These are phyloP conservation scores for Drosophila villosipedis DNA, from an alignment of 2,888 invertebrate species.

Conservation along the genomic window DNA sequence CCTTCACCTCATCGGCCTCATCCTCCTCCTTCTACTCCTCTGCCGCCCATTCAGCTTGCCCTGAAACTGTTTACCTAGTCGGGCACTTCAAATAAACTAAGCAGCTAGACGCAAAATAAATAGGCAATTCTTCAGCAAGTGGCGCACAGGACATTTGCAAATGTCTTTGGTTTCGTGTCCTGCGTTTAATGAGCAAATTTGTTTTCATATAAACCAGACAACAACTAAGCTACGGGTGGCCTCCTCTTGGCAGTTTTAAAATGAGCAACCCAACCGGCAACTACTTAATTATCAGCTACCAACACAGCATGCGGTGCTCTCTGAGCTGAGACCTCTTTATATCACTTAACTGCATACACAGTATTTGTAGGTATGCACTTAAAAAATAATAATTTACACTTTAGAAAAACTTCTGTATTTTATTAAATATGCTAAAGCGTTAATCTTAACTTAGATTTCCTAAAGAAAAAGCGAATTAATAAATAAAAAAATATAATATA, in stretches of 20 bases:
- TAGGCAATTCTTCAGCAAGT: constrained; percentile 39
- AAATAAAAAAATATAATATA: background rate
- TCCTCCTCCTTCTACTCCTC: background rate
- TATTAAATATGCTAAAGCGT: background rate
- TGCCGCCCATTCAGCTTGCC: background rate
- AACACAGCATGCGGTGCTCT: constrained; percentile 19
- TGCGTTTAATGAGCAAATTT: constrained; percentile 79
- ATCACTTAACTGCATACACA: constrained; percentile 16
- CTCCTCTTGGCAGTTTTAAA: constrained; percentile 69
- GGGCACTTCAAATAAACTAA: constrained; percentile 64
- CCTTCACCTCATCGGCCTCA: background rate
- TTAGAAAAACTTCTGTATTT: too few relatives aligned
- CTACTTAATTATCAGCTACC: constrained; percentile 59
- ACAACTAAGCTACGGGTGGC: constrained; percentile 57
- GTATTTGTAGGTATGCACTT: constrained; percentile 6
- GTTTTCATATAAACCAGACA: constrained; percentile 74
- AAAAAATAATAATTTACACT: background rate
- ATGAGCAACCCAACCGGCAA: constrained; percentile 63
- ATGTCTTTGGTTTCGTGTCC: constrained; percentile 67
- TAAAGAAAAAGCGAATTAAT: background rate
- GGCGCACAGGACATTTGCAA: constrained; percentile 73
- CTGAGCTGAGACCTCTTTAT: constrained; percentile 22
- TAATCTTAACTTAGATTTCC: background rate
- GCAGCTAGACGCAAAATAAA: constrained; percentile 68
- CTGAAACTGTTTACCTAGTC: constrained; percentile 52